phyloP scores from a whole-genome alignment of 2,888 invertebrate genomes.

The Siphlonurus alternatus region DNA sequence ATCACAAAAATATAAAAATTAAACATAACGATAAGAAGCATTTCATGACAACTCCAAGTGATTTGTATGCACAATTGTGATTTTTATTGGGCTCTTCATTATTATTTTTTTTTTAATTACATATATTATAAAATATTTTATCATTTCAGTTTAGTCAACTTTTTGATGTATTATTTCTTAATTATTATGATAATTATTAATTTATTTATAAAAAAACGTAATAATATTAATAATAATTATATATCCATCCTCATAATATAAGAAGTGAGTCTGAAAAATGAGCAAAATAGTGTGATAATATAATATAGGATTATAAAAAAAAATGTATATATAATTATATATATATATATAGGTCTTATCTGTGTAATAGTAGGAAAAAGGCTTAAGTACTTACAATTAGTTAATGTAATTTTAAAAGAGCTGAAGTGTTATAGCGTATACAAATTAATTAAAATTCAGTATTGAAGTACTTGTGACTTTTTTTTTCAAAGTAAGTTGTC shows the following conservation, averaged over 20 bases:
- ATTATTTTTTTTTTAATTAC: background rate
- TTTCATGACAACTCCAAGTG: background rate
- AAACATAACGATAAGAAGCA: background rate
- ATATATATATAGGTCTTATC: too few species aligned
- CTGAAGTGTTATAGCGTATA: background rate
- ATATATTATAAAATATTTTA: too few species aligned
- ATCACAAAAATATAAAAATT: background rate
- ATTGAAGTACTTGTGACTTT: too few species aligned
- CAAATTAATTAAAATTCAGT: background rate
- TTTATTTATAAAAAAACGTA: background rate
- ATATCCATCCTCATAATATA: background rate
- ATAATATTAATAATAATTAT: background rate
- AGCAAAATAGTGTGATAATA: constrained; percentile 2
- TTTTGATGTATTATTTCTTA: background rate
- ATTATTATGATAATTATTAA: background rate
- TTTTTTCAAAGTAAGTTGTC: too few species aligned
- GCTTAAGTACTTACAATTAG: background rate
- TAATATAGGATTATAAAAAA: background rate
- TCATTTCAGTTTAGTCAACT: too few species aligned
- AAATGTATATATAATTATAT: background rate
- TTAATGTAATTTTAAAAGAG: background rate
- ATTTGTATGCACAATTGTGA: background rate
- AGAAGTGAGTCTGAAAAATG: background rate
- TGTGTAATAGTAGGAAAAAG: too few species aligned
- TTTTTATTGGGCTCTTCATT: background rate